Conservation (phyloP, 2,113 vertebrate species). For the Hoplias malabaricus region DNA sequence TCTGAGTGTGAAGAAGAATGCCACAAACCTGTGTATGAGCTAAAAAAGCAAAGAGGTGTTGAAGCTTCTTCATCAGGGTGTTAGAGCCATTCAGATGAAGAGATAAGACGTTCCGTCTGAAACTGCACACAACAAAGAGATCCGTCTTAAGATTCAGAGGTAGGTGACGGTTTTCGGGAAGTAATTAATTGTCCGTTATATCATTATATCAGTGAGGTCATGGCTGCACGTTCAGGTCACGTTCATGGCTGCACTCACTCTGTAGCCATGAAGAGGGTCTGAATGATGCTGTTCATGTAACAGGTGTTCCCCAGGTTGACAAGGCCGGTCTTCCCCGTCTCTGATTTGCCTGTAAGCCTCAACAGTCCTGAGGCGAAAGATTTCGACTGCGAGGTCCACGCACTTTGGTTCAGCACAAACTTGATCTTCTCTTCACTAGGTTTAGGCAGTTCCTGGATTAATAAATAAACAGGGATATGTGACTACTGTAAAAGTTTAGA, state of each 20-base stretch:
- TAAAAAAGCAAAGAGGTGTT: constrained; percentile 95
- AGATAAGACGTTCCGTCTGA: constrained; percentile 91
- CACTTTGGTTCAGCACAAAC: constrained; percentile 92
- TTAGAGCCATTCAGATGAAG: constrained; percentile 86
- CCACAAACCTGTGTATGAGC: constrained; percentile 90
- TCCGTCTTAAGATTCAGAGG: background rate
- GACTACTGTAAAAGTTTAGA: background rate
- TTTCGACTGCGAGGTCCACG: constrained; percentile 96
- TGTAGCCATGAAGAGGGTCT: constrained; percentile 97
- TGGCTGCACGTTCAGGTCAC: too few species aligned
- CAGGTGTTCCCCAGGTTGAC: constrained; percentile 98
- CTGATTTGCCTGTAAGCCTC: constrained; percentile 90
- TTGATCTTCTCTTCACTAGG: constrained; percentile 94
- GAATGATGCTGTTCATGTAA: constrained; percentile 98
- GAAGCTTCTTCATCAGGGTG: constrained; percentile 92
- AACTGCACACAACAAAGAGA: constrained; percentile 72
- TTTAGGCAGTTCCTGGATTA: constrained; percentile 86
- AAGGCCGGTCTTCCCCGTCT: constrained; percentile 96
- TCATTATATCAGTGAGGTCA: too few species aligned
- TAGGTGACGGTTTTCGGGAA: too few species aligned
- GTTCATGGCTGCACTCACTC: constrained; percentile 81
- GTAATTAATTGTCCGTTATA: too few species aligned
- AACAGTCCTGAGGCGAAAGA: constrained; percentile 87
- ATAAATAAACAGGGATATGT: background rate
- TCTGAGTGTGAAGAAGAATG: constrained; percentile 3